These are phyloP conservation scores for Emys orbicularis DNA, from an alignment of 2,797 vertebrate genomes.

Conservation along the genomic window DNA sequence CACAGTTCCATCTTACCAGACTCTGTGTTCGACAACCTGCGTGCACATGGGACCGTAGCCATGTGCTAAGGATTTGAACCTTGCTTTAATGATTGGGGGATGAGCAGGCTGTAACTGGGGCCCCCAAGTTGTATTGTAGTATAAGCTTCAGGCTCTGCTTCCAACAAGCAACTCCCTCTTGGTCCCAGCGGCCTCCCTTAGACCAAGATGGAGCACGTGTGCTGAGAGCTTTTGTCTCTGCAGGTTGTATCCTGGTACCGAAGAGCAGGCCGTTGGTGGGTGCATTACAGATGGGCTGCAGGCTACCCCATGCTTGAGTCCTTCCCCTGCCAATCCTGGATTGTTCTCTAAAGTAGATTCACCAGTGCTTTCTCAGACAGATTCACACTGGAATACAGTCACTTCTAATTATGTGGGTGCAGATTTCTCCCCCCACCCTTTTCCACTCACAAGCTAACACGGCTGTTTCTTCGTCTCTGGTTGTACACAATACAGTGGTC, in stretches of 20 bases:
- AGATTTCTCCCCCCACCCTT: slow-evolving; percentile 38
- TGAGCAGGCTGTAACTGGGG: neutral
- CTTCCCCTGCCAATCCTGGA: slow-evolving; percentile 50
- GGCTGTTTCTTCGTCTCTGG: neutral
- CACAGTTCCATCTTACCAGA: neutral
- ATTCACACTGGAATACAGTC: slow-evolving; percentile 55
- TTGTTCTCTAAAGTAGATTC: slow-evolving; percentile 43
- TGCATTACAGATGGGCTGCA: neutral
- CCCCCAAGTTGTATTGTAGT: neutral
- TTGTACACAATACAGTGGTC: neutral
- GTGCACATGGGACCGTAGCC: neutral
- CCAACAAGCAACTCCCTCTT: neutral
- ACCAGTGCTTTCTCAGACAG: slow-evolving; percentile 29
- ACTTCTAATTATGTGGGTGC: slow-evolving; percentile 38
- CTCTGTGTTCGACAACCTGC: neutral
- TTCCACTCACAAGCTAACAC: slow-evolving; percentile 21
- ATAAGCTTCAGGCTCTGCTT: neutral
- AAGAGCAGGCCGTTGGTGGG: neutral
- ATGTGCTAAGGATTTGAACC: neutral
- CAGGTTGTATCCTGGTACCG: neutral
- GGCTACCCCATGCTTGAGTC: slow-evolving; percentile 8
- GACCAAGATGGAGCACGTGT: neutral
- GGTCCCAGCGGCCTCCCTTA: neutral
- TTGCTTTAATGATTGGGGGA: neutral
- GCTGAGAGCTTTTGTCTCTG: neutral